These are phyloP conservation scores for Trachelus troglodyta DNA, from an alignment of 2,888 invertebrate genomes.

Conservation along the genomic window DNA sequence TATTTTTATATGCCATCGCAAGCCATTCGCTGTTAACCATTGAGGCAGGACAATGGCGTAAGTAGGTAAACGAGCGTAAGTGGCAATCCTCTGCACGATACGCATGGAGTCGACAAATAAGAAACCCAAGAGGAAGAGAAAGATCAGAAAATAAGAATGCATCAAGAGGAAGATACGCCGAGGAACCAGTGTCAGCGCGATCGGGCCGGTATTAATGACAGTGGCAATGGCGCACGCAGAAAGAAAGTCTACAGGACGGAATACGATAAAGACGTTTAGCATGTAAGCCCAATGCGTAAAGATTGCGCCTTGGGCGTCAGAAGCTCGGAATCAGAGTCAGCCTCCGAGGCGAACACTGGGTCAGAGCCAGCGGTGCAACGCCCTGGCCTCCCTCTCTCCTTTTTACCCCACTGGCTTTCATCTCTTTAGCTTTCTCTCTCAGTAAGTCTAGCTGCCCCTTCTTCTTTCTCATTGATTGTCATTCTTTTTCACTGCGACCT, in stretches of 20 bases:
- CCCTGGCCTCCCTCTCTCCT: slow-evolving; percentile 38
- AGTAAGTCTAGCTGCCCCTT: not conserved
- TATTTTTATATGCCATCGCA: not conserved
- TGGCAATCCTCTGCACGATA: not conserved
- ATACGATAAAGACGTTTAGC: slow-evolving; percentile 20
- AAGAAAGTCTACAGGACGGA: slow-evolving; percentile 2
- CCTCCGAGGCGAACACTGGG: slow-evolving; percentile 47
- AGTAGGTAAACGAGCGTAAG: not conserved
- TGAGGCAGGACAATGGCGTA: not conserved
- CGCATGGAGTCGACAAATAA: not conserved
- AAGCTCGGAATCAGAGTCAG: not conserved
- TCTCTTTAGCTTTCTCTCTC: slow-evolving; percentile 1
- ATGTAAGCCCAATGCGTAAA: not conserved
- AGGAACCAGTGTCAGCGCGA: not conserved
- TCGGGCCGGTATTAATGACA: not conserved
- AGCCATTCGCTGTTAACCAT: not conserved
- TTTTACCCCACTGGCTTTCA: not conserved
- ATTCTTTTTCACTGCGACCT: not conserved
- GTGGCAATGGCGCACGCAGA: not conserved
- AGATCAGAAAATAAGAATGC: not conserved
- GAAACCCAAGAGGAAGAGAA: not conserved
- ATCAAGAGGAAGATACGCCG: not conserved
- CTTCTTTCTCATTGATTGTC: not conserved
- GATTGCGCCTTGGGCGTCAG: not conserved
- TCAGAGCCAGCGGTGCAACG: slow-evolving; percentile 57